Percentiles rank a stretch among this genome's conserved stretches.
These are phyloP conservation scores for Bostrychus sinensis DNA, from an alignment of 2,113 vertebrate species.

Conservation along the genomic window DNA sequence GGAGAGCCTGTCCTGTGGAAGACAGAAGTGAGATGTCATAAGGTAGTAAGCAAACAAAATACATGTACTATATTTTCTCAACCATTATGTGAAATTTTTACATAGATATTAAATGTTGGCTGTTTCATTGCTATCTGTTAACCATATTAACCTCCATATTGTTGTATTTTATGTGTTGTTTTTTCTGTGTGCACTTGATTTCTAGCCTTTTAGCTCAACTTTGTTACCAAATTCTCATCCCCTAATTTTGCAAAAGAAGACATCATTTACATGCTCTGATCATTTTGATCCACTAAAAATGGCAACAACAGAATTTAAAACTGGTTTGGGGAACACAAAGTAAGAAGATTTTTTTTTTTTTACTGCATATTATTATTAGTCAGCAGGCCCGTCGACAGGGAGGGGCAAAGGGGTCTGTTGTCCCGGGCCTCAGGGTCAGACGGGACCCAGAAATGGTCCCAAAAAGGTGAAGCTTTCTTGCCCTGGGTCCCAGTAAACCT, in stretches of 20 bases:
- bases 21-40: constrained; percentile 19
- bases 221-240: not conserved
- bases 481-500: too few species aligned
- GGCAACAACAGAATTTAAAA: constrained; percentile 5
- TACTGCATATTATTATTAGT: not conserved
- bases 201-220: constrained; percentile 41
- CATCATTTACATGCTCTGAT: not conserved
- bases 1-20: constrained; percentile 69
- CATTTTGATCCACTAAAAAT: not conserved
- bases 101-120: too few species aligned
- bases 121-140: too few species aligned
- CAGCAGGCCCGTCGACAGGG: too few species aligned
- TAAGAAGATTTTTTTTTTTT: constrained; percentile 41
- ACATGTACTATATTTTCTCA: not conserved
- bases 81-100: not conserved
- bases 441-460: too few species aligned
- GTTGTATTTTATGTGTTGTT: not conserved
- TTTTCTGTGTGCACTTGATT: not conserved
- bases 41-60: constrained; percentile 54
- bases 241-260: not conserved
- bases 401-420: too few species aligned
- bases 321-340: constrained; percentile 77
- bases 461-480: too few species aligned
- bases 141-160: too few species aligned
- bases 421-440: too few species aligned